Conservation (phyloP, 2,888 invertebrate genomes). For the Creontiades dilutus region DNA sequence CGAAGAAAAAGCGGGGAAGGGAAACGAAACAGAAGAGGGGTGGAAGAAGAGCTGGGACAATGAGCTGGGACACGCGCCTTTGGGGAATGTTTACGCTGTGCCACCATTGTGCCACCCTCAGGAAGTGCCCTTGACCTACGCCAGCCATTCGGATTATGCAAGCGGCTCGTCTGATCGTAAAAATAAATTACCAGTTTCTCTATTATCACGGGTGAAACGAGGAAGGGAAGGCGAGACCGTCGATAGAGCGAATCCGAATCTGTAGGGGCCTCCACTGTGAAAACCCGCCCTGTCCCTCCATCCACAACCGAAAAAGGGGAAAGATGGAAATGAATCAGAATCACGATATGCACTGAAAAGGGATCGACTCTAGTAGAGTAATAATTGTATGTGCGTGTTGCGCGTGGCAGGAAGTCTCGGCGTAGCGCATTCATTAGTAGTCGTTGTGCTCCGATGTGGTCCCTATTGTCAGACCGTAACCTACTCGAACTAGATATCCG, state of each 20-base stretch:
- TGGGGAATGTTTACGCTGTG: conserved; percentile 30
- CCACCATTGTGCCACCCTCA: conserved; percentile 28
- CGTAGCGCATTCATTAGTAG: conserved; percentile 62
- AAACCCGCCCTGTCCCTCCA: neutral
- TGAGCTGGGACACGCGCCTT: conserved; percentile 59
- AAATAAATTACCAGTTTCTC: conserved; percentile 66
- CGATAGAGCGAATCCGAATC: conserved; percentile 17
- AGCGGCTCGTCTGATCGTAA: conserved; percentile 61
- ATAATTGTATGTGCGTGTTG: conserved; percentile 27
- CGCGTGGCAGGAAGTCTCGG: conserved; percentile 65
- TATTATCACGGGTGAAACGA: neutral
- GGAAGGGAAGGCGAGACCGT: neutral
- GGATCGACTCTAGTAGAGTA: neutral
- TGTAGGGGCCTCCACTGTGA: neutral
- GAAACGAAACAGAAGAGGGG: neutral
- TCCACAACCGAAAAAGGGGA: neutral
- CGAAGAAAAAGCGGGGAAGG: neutral
- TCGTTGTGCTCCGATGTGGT: conserved; percentile 50
- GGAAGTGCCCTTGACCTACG: conserved; percentile 69
- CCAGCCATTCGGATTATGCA: conserved; percentile 64
- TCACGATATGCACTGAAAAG: neutral
- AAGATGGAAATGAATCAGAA: conserved; percentile 45
- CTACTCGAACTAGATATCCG: neutral
- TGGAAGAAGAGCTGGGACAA: neutral
- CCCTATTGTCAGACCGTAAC: conserved; percentile 7